A percentile compares a stretch with the other conserved stretches of the same genome.
Conservation (phyloP, 2,888 invertebrate species). For the Cerastis rubricosa region DNA sequence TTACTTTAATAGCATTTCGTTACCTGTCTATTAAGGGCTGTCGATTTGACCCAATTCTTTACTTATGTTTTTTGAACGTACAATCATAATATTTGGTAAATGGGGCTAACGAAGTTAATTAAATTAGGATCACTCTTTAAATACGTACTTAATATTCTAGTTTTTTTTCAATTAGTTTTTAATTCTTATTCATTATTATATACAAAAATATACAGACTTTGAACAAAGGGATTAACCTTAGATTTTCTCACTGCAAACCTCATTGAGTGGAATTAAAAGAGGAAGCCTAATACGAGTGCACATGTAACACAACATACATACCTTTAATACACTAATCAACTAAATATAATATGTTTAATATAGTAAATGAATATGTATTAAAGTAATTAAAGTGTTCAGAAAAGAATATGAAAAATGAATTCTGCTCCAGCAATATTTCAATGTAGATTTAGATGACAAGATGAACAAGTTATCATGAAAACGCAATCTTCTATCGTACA, state of each 20-base stretch:
- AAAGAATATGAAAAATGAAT: neutral
- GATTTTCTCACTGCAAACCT: too few species aligned
- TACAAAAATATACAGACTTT: too few species aligned
- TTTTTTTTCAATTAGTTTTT: too few species aligned
- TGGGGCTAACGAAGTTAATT: slow-evolving; percentile 9
- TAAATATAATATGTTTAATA: neutral
- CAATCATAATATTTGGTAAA: slow-evolving; percentile 12
- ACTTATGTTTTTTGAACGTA: neutral
- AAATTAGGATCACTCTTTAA: neutral
- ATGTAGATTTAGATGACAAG: slow-evolving; percentile 7
- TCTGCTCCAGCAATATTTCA: neutral
- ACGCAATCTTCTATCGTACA: slow-evolving; percentile 44
- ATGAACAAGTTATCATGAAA: slow-evolving; percentile 40
- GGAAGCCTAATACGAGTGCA: too few species aligned
- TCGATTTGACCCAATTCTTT: slow-evolving; percentile 40
- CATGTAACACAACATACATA: neutral
- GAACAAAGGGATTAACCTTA: too few species aligned
- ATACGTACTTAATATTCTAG: neutral
- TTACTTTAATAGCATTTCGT: slow-evolving; percentile 14
- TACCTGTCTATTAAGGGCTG: slow-evolving; percentile 6
- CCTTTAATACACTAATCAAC: neutral
- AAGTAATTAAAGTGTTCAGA: neutral
- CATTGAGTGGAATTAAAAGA: too few species aligned
- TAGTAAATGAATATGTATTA: too few species aligned
- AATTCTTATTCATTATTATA: too few species aligned